phyloP scores from a whole-genome alignment of 2,797 vertebrate species.

The Lates japonicus region DNA sequence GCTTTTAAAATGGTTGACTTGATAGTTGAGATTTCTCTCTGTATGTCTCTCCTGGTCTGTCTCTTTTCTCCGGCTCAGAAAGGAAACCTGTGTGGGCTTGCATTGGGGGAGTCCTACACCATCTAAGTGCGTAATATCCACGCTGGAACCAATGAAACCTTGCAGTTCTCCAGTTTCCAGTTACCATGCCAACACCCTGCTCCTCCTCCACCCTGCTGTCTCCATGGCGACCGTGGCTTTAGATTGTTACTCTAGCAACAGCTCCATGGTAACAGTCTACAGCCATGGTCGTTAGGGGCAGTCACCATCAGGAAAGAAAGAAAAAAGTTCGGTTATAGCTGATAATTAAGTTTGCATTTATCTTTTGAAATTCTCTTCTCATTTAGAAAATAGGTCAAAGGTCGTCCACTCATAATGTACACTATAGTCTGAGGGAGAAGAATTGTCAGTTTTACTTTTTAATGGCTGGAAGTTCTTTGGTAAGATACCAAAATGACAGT shows the following conservation, averaged over 20 bases:
- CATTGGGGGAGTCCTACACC: constrained; percentile 81
- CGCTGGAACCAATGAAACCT: constrained; percentile 79
- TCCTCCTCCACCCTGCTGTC: constrained; percentile 87
- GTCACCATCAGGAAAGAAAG: constrained; percentile 66
- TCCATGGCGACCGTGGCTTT: constrained; percentile 99
- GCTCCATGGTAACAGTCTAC: constrained; percentile 99
- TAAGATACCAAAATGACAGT: neutral
- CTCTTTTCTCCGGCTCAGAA: constrained; percentile 41
- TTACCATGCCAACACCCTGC: constrained; percentile 86
- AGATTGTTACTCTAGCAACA: constrained; percentile 98
- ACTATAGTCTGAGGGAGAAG: neutral
- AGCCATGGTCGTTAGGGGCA: constrained; percentile 99
- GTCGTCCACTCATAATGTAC: neutral
- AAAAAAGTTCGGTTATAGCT: constrained; percentile 15
- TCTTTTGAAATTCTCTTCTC: neutral
- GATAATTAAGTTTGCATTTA: neutral
- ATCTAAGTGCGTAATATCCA: constrained; percentile 66
- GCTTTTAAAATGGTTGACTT: constrained; percentile 48
- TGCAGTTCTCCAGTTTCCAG: constrained; percentile 83
- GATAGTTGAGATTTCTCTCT: constrained; percentile 27
- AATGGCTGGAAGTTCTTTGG: neutral
- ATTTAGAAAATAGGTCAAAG: constrained; percentile 25
- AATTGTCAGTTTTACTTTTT: constrained; percentile 5
- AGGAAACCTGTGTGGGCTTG: constrained; percentile 79
- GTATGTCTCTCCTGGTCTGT: constrained; percentile 10